Conservation (phyloP, 2,113 vertebrate genomes). For the Mirza zaza region DNA sequence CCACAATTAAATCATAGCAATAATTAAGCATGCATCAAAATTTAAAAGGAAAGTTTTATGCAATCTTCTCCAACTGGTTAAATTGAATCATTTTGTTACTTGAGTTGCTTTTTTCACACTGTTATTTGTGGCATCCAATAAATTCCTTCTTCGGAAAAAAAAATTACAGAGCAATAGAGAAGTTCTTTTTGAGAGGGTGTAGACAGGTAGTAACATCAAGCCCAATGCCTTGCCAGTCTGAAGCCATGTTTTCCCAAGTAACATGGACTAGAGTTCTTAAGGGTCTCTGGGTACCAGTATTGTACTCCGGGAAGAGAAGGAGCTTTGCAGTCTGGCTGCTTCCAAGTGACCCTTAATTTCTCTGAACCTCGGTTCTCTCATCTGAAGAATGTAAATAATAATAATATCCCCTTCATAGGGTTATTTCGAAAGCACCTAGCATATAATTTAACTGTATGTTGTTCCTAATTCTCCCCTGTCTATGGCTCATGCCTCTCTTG, state of each 20-base stretch:
- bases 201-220: not conserved
- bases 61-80: not conserved
- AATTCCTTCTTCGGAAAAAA: not conserved
- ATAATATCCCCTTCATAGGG: not conserved
- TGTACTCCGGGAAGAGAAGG: not conserved
- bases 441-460: not conserved
- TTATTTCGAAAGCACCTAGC: not conserved
- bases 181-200: not conserved
- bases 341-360: not conserved
- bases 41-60: conserved; percentile 22
- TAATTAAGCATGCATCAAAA: conserved; percentile 4
- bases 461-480: not conserved
- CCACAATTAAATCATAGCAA: conserved; percentile 6
- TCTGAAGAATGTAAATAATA: not conserved
- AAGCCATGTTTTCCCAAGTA: not conserved
- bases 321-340: not conserved
- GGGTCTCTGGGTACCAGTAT: not conserved
- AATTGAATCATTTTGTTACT: not conserved
- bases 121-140: not conserved
- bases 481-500: not conserved
- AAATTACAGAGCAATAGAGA: not conserved
- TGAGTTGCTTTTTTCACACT: not conserved
- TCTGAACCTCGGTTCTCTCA: not conserved
- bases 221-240: not conserved
- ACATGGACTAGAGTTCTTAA: not conserved